Base-by-base conservation (phyloP, 2,113 vertebrate genomes). In the Elachura formosa region DNA sequence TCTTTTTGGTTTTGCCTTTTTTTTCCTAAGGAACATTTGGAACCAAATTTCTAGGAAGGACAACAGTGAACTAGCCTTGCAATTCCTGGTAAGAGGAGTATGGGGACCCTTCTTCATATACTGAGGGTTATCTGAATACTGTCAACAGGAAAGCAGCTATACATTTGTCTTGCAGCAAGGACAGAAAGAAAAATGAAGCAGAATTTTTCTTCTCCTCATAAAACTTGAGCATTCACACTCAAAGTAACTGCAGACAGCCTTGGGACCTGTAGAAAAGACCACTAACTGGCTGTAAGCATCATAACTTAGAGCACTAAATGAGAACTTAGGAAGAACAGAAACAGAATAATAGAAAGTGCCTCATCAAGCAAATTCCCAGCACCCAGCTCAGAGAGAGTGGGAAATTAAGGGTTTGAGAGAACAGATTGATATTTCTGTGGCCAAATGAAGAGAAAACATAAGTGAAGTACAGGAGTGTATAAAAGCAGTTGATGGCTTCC, bases 201-300 rank as follows among this genome's bases (percentile, higher is more conserved):
- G 20, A 5, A 31, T 52, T 95, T 94, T 93, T 88, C 66, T 86
- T 78, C 76, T 87, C 23, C 28, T 90, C 23, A 63, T 91, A 91
- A 94, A 97, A 93, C 63, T 58, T 77, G 38, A 89, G 36, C 71
- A 78, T 82, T 95, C 52, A 46, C 71, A 58, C 26, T 85, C 22
- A 21, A 46, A 90, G 87, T 56, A 74, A 83, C 67, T 74, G 38
- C 81, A 96, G 94, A 90, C 67, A 91, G 80, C 59, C 29, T 54
- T 76, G 94, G 89, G 86, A 95, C 59, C 58, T 72, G 72, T 86
- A 84, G 88, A 97, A 96, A 94, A 89, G 48, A 91, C n/a, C 34
- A 91, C 45, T 38, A 95, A 93, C 46, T 76, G 86, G 21, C 72
- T 92, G 49, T 59, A 89, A 81, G 71, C 20, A 71, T 26, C 10